These are phyloP conservation scores for Nibea coibor DNA, from an alignment of 2,113 vertebrate species.

Conservation along the genomic window DNA sequence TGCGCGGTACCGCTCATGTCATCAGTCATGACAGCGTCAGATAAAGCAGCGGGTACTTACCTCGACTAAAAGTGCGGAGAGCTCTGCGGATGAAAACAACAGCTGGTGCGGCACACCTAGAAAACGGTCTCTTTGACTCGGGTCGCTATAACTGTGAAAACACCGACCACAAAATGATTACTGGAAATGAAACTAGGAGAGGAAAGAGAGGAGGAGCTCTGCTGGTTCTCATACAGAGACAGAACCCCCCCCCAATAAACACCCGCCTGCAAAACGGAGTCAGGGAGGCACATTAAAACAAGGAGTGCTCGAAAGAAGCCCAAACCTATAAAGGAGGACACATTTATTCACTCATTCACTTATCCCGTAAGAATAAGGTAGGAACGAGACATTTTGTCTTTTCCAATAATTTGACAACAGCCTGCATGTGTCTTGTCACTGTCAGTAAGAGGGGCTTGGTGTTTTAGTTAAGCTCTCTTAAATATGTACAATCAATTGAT, in stretches of 20 bases:
- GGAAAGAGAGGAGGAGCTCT: constrained; percentile 63
- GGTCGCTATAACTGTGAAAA: background rate
- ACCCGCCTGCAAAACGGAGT: background rate
- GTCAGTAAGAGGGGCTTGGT: background rate
- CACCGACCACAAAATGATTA: background rate
- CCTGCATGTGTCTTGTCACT: background rate
- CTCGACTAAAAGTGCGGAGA: background rate
- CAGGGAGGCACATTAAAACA: background rate
- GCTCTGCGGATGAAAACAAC: background rate
- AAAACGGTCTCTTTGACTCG: background rate
- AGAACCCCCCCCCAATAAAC: background rate
- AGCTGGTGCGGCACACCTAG: background rate
- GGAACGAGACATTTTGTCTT: background rate
- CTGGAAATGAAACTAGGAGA: constrained; percentile 8
- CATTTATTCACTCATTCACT: background rate
- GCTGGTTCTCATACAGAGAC: background rate
- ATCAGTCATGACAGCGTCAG: no score
- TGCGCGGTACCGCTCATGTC: no score
- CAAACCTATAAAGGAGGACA: background rate
- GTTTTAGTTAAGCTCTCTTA: no score
- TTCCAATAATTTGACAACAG: background rate
- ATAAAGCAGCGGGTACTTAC: constrained; percentile 1
- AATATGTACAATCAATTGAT: no score
- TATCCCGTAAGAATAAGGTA: constrained; percentile 27
- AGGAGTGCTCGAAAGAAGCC: constrained; percentile 4